Conservation (phyloP, 2,797 vertebrate genomes). For the Rhinogobio ventralis region DNA sequence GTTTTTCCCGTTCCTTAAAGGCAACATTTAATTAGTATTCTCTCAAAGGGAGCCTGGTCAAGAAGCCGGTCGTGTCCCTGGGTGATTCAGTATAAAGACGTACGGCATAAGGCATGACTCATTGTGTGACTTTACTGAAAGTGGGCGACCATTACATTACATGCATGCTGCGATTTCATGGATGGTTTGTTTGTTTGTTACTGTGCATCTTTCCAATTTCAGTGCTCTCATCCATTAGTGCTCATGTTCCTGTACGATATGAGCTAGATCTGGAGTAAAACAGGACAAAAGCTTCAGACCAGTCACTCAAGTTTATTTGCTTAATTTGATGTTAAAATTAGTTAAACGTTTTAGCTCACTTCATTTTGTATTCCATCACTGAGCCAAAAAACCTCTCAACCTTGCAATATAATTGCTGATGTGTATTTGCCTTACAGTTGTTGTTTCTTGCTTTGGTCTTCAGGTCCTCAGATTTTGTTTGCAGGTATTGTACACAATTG, state of each 20-base stretch:
- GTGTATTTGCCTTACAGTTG: neutral
- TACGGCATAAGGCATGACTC: constrained; percentile 33
- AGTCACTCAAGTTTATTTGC: neutral
- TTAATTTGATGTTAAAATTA: neutral
- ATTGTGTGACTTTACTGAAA: constrained; percentile 26
- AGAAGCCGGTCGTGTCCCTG: neutral
- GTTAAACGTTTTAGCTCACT: neutral
- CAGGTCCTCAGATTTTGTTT: neutral
- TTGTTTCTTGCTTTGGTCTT: neutral
- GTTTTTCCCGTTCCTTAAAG: neutral
- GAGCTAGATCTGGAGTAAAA: neutral
- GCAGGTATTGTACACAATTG: neutral
- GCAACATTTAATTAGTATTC: constrained; percentile 38
- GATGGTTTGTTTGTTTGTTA: constrained; percentile 35
- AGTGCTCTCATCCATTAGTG: neutral
- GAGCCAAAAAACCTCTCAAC: neutral
- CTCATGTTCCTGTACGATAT: constrained; percentile 8
- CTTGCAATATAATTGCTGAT: neutral
- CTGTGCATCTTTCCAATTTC: neutral
- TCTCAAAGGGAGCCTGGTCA: constrained; percentile 7
- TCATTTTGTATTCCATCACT: neutral
- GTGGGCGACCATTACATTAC: constrained; percentile 28
- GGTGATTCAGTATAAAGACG: constrained; percentile 24
- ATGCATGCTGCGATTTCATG: constrained; percentile 6
- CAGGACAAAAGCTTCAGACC: neutral